Evolutionary conservation across 2,888 invertebrate species (phyloP).

Genomic region (Trichacis sp.): DNA sequence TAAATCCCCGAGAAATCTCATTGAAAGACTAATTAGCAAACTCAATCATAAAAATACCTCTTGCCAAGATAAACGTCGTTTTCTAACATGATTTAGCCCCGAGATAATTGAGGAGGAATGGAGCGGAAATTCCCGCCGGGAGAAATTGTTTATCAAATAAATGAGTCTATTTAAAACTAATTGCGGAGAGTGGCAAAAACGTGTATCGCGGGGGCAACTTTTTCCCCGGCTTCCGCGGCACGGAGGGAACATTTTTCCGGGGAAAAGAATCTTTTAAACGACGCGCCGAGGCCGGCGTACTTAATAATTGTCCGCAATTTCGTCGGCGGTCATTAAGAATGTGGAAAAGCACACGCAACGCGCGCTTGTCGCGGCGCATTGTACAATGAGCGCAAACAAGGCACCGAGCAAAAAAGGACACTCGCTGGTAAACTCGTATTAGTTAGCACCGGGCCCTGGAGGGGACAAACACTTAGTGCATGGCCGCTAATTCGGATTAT

Average conservation of each 20-base stretch:
- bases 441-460: constrained; percentile 59
- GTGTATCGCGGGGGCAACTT: constrained; percentile 34
- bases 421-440: constrained; percentile 51
- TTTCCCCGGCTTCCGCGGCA: constrained; percentile 28
- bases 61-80: neutral
- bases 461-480: constrained; percentile 62
- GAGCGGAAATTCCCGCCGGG: too few species aligned
- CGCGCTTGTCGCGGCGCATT: constrained; percentile 23
- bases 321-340: constrained; percentile 43
- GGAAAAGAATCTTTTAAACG: constrained; percentile 42
- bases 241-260: constrained; percentile 40
- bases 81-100: neutral
- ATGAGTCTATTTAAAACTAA: constrained; percentile 39
- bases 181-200: constrained; percentile 14
- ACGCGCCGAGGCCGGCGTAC: constrained; percentile 29
- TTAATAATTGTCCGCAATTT: constrained; percentile 43
- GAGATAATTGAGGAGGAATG: too few species aligned
- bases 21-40: neutral
- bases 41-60: too few species aligned
- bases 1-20: neutral
- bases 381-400: constrained; percentile 40
- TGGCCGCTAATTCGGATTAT: constrained; percentile 58
- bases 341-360: constrained; percentile 24
- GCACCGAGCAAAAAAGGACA: constrained; percentile 24
- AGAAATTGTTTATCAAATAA: constrained; percentile 17